phyloP scores from a whole-genome alignment of 2,113 vertebrate genomes.

The Pterocles burchelli region DNA sequence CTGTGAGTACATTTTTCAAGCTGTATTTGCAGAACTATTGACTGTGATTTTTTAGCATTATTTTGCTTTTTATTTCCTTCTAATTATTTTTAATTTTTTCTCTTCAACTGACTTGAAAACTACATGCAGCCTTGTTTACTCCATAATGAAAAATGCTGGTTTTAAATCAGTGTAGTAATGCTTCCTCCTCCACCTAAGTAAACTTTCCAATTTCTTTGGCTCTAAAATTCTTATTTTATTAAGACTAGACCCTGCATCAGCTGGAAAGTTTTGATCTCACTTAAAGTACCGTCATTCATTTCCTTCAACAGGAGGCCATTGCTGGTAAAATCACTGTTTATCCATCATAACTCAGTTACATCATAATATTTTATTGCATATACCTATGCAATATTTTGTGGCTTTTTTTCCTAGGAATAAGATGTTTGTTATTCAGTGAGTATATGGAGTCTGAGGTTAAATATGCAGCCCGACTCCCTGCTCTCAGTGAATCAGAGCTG shows the following conservation, averaged over 20 bases:
- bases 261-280: conserved; percentile 52
- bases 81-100: not conserved
- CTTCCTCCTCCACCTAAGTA: conserved; percentile 46
- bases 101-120: not conserved
- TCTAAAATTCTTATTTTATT: conserved; percentile 50
- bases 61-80: not conserved
- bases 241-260: conserved; percentile 6
- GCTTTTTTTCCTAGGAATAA: not conserved
- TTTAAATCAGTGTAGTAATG: conserved; percentile 42
- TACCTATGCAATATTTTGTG: not conserved
- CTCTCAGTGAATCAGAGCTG: not conserved
- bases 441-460: not conserved
- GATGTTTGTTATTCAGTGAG: not conserved
- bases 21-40: not conserved
- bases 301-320: not conserved
- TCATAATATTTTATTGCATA: not conserved
- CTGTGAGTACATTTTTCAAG: not conserved
- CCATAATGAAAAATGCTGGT: conserved; percentile 16
- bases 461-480: not conserved
- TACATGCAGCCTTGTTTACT: conserved; percentile 9
- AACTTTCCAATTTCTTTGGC: conserved; percentile 52
- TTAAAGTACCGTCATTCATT: conserved; percentile 3
- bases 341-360: not conserved
- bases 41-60: not conserved
- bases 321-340: conserved; percentile 30